Evolutionary conservation across 2,888 invertebrate genomes (phyloP).

Genomic region (Miltochrista miniata): DNA sequence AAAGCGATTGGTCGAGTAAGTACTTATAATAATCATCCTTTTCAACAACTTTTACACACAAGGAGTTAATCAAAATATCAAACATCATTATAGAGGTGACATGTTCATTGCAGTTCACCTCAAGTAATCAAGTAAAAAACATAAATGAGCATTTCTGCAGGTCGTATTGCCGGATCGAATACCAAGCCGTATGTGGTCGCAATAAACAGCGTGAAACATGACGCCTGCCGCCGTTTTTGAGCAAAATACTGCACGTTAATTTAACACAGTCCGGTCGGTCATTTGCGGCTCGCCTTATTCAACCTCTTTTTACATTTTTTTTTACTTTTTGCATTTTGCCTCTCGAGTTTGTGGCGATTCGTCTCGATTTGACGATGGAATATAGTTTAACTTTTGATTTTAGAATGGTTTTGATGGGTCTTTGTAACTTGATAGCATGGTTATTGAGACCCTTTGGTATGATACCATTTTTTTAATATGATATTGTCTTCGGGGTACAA

Average conservation of each 20-base stretch:
- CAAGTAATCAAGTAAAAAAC: constrained; percentile 12
- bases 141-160: constrained; percentile 12
- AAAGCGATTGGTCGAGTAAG: too few species aligned
- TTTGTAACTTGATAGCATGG: constrained; percentile 13
- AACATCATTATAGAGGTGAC: constrained; percentile 2
- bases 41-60: neutral
- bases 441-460: constrained; percentile 3
- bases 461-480: neutral
- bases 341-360: constrained; percentile 53
- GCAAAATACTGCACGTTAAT: constrained; percentile 83
- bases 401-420: constrained; percentile 15
- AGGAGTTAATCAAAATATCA: neutral
- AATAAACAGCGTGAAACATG: constrained; percentile 76
- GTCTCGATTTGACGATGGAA: constrained; percentile 51
- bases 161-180: constrained; percentile 30
- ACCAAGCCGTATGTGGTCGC: constrained; percentile 48
- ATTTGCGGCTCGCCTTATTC: constrained; percentile 62
- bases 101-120: constrained; percentile 9
- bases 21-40: too few species aligned
- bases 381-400: constrained; percentile 37
- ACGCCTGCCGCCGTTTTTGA: constrained; percentile 77
- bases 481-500: too few species aligned
- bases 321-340: constrained; percentile 48
- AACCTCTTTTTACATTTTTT: constrained; percentile 43
- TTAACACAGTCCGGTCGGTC: constrained; percentile 71